Percentiles rank a stretch among this genome's conserved stretches.
Evolutionary conservation across 2,888 invertebrate species (phyloP).

Genomic region (Flabesymbios commensalis): DNA sequence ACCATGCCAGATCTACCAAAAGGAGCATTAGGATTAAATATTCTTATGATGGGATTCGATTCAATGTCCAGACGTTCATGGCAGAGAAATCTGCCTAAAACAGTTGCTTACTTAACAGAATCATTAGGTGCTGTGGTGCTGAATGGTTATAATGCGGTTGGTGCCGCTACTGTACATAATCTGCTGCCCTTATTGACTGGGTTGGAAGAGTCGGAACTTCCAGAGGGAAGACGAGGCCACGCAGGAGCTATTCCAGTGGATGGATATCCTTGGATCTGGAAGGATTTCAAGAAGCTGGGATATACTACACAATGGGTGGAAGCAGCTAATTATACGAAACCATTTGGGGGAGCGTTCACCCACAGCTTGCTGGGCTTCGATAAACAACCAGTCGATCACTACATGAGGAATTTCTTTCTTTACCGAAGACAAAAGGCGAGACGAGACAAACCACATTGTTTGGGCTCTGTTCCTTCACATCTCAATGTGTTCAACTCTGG

Average conservation of each 20-base stretch:
- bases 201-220: constrained; percentile 30
- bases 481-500: constrained; percentile 60
- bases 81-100: constrained; percentile 50
- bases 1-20: too few relatives aligned
- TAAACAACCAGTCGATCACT: constrained; percentile 85
- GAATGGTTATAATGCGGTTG: constrained; percentile 41
- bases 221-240: constrained; percentile 30
- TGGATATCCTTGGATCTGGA: constrained; percentile 85
- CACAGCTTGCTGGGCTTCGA: constrained; percentile 86
- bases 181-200: constrained; percentile 39
- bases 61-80: constrained; percentile 75
- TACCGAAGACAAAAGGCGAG: neutral
- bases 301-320: constrained; percentile 80
- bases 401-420: constrained; percentile 74
- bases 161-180: constrained; percentile 38
- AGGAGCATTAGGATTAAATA: too few relatives aligned
- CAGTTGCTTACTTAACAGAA: constrained; percentile 48
- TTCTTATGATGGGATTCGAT: constrained; percentile 82
- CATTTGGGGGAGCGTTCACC: constrained; percentile 83
- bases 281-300: constrained; percentile 68
- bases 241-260: constrained; percentile 71
- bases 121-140: constrained; percentile 43
- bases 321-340: constrained; percentile 86
- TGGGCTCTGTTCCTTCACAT: constrained; percentile 76
- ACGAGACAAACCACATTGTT: constrained; percentile 63